Evolutionary conservation across 2,888 invertebrate species (phyloP).

Genomic region (Meteorus colon): DNA sequence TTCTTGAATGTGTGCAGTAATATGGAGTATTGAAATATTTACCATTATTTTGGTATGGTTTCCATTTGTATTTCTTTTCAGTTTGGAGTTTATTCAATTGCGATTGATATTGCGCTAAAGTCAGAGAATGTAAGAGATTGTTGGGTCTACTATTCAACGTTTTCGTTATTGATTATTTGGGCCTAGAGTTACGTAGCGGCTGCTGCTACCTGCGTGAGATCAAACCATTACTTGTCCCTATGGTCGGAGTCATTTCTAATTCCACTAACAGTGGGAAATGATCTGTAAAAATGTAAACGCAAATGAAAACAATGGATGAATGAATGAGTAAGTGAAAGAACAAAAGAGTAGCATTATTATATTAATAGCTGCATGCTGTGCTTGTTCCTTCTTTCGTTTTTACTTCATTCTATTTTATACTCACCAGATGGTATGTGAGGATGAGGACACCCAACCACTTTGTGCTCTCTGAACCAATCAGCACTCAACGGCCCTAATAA

Average conservation of each 20-base stretch:
- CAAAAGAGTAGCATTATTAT: too few relatives aligned
- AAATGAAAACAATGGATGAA: conserved; percentile 54
- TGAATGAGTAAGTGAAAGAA: neutral
- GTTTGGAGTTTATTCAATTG: conserved; percentile 39
- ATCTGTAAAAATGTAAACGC: conserved; percentile 75
- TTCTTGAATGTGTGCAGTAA: conserved; percentile 66
- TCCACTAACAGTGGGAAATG: conserved; percentile 95
- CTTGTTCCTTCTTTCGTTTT: neutral
- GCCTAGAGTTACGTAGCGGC: conserved; percentile 69
- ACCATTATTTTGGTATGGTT: conserved; percentile 55
- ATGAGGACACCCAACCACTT: conserved; percentile 98
- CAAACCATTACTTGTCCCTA: conserved; percentile 85
- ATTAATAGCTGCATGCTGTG: conserved; percentile 18
- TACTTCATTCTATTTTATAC: conserved; percentile 35
- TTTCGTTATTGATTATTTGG: conserved; percentile 66
- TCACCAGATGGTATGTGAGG: conserved; percentile 94
- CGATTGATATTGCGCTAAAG: conserved; percentile 68
- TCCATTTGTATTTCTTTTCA: neutral
- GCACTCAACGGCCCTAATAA: conserved; percentile 94
- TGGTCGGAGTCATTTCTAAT: conserved; percentile 89
- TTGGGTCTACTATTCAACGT: conserved; percentile 51
- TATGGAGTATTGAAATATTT: conserved; percentile 67
- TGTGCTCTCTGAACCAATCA: conserved; percentile 95
- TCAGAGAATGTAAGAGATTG: conserved; percentile 68
- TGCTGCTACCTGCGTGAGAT: conserved; percentile 90